Conservation (phyloP, 2,888 invertebrate species). For the Lydus trimaculatus region DNA sequence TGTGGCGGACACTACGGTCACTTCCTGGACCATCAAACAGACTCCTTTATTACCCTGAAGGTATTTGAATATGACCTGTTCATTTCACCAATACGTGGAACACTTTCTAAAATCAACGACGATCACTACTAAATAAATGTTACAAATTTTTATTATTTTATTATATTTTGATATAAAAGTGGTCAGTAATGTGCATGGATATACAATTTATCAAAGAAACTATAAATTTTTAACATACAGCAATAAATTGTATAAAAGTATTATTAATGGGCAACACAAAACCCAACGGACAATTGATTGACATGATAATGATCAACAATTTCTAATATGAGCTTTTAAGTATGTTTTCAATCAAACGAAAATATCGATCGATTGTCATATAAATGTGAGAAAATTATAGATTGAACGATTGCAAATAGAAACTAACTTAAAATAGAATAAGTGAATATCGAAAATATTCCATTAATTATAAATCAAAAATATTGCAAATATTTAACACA, state of each 20-base stretch:
- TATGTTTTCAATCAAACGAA: conserved; percentile 35
- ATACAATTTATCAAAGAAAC: conserved; percentile 27
- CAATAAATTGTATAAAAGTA: conserved; percentile 24
- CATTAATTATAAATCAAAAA: conserved; percentile 17
- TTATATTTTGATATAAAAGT: conserved; percentile 21
- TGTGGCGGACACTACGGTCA: conserved; percentile 38
- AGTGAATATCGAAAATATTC: not conserved
- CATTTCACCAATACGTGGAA: conserved; percentile 35
- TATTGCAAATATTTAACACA: too few relatives aligned
- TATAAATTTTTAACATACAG: conserved; percentile 29
- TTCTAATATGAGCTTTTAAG: conserved; percentile 37
- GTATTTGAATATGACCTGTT: conserved; percentile 33
- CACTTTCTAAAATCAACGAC: conserved; percentile 38
- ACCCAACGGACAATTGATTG: conserved; percentile 35
- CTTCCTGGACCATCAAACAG: conserved; percentile 39
- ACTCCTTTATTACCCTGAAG: conserved; percentile 35
- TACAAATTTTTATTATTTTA: not conserved
- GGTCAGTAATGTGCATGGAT: conserved; percentile 10
- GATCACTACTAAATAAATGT: not conserved
- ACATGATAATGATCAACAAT: conserved; percentile 36
- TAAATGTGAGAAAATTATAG: conserved; percentile 32
- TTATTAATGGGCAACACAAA: conserved; percentile 30
- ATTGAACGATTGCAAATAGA: conserved; percentile 13
- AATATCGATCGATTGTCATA: conserved; percentile 34
- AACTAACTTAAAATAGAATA: not conserved